Percentiles rank a stretch among this genome's conserved stretches.
Conservation (phyloP, 2,113 vertebrate genomes). For the Anser brachyrhynchus region DNA sequence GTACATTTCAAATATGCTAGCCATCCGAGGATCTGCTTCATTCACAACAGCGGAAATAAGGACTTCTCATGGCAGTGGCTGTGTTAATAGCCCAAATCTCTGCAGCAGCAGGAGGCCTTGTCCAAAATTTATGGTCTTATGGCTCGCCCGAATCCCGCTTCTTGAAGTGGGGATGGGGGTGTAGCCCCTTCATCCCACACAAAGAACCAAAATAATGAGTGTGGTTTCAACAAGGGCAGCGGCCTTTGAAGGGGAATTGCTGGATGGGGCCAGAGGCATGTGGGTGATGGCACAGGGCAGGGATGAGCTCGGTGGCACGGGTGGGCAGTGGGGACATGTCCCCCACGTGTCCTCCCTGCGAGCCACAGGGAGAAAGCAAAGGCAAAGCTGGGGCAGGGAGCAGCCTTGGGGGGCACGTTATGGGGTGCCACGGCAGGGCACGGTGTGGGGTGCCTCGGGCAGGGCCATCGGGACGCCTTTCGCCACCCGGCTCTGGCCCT, state of each 20-base stretch:
- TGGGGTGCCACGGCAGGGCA: neutral
- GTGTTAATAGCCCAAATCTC: neutral
- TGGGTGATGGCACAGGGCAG: neutral
- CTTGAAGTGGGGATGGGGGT: too few relatives aligned
- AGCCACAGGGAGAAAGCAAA: neutral
- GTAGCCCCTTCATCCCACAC: neutral
- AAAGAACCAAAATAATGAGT: constrained; percentile 43
- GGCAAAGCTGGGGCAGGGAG: too few relatives aligned
- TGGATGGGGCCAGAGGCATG: neutral
- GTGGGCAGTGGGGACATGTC: neutral
- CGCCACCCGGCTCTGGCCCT: neutral
- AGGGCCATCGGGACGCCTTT: neutral
- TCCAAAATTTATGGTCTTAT: too few relatives aligned
- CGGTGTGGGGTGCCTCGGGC: fast-evolving
- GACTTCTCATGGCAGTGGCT: neutral
- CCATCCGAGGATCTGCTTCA: neutral
- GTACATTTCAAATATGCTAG: neutral
- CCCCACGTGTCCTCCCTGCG: neutral
- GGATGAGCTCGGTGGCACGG: neutral
- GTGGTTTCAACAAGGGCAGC: constrained; percentile 40
- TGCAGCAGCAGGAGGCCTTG: too few relatives aligned
- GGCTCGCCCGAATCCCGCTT: too few relatives aligned
- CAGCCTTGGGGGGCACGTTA: too few relatives aligned
- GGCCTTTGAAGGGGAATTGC: constrained; percentile 38
- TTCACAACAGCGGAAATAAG: neutral